Evolutionary conservation across 2,113 vertebrate species (phyloP), one percentile per base, ranked within the genome.

Genomic region (Helogale parvula): DNA sequence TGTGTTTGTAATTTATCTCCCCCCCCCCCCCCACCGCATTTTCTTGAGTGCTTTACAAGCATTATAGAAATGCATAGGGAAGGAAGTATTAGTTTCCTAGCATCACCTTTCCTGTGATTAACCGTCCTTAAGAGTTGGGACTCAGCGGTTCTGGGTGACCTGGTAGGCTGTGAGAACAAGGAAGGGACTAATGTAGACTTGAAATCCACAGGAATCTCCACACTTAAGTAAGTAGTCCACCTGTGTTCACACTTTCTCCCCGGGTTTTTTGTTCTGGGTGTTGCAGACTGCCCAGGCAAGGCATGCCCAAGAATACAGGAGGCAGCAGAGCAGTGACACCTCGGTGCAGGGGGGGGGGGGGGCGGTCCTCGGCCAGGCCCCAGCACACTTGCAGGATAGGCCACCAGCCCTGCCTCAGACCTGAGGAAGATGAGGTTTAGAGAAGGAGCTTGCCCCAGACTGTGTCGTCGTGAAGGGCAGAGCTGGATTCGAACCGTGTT

Each of bases 281-380:
- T n/a, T 31, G 0, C 15, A 19, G 83, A 50, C 83, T 21, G 14
- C 77, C 19, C 21, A 31, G 88, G 19, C 35, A 1, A 0, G 41
- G 31, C 9, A 15, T 7, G 21, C 8, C n/a, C 21, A 2, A 1
- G n/a, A 7, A 2, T 45, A 3, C 9, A 0, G 27, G 54, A n/a
- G 27, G 71, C 17, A 10, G 71, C 29, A 54, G 60, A 14, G 82
- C 1, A 11, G 2, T 7, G 2, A 2, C 1, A 8, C 21, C 54
- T 38, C 38, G 38, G 38, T 4, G 38, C 3, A 4, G 38, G 41
- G 3, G 41, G 41, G 4, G 41, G 41, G 41, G 41, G 41, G 41
- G 38, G 38, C 3, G 38, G 38, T 68, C 84, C 35, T 17, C 29
- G 0, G 12, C 27, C 77, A 7, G 69, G 27, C 29, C 23, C 17